phyloP scores from a whole-genome alignment of 2,888 invertebrate genomes.

The Dendrolimus houi region DNA sequence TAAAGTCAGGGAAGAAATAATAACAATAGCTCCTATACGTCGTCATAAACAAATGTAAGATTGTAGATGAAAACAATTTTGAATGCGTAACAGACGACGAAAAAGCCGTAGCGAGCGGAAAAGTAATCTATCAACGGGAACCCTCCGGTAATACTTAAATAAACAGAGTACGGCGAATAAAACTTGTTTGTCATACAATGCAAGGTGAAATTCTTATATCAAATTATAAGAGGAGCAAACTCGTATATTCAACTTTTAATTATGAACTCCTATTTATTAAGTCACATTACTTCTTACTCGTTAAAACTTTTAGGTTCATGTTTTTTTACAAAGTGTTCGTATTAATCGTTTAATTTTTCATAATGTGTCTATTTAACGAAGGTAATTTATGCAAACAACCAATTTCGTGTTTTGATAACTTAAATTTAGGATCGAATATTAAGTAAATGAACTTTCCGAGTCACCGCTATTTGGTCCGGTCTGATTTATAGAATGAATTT shows the following conservation, averaged over 20 bases:
- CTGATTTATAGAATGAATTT: constrained; percentile 71
- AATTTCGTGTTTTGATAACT: constrained; percentile 32
- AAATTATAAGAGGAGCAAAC: constrained; percentile 29
- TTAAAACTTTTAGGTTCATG: constrained; percentile 7
- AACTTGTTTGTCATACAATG: constrained; percentile 25
- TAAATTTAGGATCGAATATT: constrained; percentile 38
- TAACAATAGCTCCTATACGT: constrained; percentile 23
- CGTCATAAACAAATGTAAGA: constrained; percentile 36
- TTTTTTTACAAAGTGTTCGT: constrained; percentile 9
- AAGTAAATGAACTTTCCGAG: constrained; percentile 44
- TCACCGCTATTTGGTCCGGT: constrained; percentile 44
- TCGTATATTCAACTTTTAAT: constrained; percentile 30
- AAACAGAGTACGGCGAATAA: constrained; percentile 35
- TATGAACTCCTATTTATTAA: constrained; percentile 24
- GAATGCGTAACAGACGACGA: constrained; percentile 27
- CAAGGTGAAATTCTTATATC: constrained; percentile 27
- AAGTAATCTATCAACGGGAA: constrained; percentile 54
- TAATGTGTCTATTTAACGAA: constrained; percentile 23
- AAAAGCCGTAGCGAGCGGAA: constrained; percentile 26
- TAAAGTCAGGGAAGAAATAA: too few relatives aligned
- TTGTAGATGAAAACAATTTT: constrained; percentile 42
- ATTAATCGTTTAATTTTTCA: constrained; percentile 26
- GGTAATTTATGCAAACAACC: constrained; percentile 32
- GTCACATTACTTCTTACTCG: constrained; percentile 13
- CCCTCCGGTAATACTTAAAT: constrained; percentile 50